Conservation (phyloP, 2,888 invertebrate species). For the Nephrotoma appendiculata region DNA sequence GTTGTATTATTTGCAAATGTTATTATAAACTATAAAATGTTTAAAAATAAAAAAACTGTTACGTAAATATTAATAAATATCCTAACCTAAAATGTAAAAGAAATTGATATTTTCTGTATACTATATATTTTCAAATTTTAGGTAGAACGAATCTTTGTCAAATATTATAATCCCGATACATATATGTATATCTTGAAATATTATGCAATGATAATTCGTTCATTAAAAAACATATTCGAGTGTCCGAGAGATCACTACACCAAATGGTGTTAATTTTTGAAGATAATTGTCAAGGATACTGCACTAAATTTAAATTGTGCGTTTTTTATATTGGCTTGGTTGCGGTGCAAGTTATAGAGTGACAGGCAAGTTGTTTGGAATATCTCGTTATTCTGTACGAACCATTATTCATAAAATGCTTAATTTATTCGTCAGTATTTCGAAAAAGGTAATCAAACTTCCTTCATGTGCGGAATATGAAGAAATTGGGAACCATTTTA, state of each 20-base stretch:
- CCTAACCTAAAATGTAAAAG: too few relatives aligned
- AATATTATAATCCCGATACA: too few relatives aligned
- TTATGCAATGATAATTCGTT: too few relatives aligned
- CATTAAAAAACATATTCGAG: neutral
- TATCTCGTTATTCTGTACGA: neutral
- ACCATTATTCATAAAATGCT: neutral
- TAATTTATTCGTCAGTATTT: neutral
- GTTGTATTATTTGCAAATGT: too few relatives aligned
- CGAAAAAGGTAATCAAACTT: too few relatives aligned
- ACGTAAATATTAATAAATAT: too few relatives aligned
- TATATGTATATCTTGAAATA: too few relatives aligned
- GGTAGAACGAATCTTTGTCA: too few relatives aligned
- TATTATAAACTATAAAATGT: too few relatives aligned
- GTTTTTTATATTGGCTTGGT: neutral
- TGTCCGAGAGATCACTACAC: neutral
- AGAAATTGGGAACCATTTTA: neutral
- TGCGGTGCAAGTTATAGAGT: neutral
- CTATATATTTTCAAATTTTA: too few relatives aligned
- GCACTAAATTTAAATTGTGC: neutral
- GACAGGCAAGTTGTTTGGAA: neutral
- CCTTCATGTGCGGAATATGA: neutral
- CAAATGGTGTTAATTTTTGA: neutral
- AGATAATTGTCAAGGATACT: neutral
- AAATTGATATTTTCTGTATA: too few relatives aligned
- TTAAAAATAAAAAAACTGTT: too few relatives aligned